Percentiles rank a stretch among this genome's conserved stretches.
These are phyloP conservation scores for Antedon mediterranea DNA, from an alignment of 53 echinoderm and acorn worm species.

Conservation along the genomic window DNA sequence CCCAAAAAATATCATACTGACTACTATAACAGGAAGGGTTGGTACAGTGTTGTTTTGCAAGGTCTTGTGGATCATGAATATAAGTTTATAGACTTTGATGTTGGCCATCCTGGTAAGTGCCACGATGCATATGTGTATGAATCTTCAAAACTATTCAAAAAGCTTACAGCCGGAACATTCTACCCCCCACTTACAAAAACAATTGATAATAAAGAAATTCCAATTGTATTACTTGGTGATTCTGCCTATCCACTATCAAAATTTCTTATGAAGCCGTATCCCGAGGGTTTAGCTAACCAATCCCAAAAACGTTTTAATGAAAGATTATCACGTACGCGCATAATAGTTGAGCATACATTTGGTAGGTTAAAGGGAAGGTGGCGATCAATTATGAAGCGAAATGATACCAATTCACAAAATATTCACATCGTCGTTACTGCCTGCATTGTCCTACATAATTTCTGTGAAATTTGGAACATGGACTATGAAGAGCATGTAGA, in stretches of 20 bases:
- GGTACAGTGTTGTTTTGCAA: conserved; percentile 15
- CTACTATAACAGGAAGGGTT: conserved; percentile 16
- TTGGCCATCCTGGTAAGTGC: conserved; percentile 17
- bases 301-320: conserved; percentile 16
- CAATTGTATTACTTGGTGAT: conserved; percentile 14
- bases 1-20: conserved; percentile 8
- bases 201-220: conserved; percentile 11
- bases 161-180: conserved; percentile 7
- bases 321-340: conserved; percentile 9
- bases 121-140: conserved; percentile 20
- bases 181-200: conserved; percentile 1
- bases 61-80: conserved; percentile 19
- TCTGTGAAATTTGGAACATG: conserved; percentile 14
- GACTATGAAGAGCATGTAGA: neutral
- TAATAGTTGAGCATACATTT: conserved; percentile 14
- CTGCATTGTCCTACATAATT: conserved; percentile 11
- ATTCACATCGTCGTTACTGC: conserved; percentile 15
- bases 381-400: conserved; percentile 21
- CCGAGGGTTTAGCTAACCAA: conserved; percentile 7
- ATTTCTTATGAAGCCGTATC: conserved; percentile 13
- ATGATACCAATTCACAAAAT: conserved; percentile 13
- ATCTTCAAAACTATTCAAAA: conserved; percentile 7
- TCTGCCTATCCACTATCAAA: conserved; percentile 12
- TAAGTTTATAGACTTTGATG: conserved; percentile 19
- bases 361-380: conserved; percentile 12